These are phyloP conservation scores for Thamnophis sirtalis DNA, from an alignment of 2,113 vertebrate species.

Conservation along the genomic window DNA sequence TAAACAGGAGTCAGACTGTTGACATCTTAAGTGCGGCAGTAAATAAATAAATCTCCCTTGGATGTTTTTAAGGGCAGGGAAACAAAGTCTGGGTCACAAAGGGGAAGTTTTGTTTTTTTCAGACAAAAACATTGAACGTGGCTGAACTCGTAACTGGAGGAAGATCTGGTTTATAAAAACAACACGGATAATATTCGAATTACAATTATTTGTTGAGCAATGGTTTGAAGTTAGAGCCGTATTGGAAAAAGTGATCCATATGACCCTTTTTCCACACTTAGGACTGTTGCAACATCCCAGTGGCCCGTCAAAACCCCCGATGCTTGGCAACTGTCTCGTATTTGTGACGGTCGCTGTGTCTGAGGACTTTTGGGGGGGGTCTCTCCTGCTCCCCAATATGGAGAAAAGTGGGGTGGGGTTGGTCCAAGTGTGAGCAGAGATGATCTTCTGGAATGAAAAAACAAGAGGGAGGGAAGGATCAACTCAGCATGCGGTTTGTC, in stretches of 20 bases:
- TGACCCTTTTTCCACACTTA: neutral
- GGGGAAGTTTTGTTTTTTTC: neutral
- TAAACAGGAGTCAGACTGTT: neutral
- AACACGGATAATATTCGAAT: neutral
- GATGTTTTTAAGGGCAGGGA: neutral
- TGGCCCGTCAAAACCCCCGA: neutral
- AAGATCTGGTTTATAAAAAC: neutral
- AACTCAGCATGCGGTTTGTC: neutral
- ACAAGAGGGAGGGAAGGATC: neutral
- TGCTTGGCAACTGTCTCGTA: no score
- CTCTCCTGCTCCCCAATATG: neutral
- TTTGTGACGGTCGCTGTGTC: no score
- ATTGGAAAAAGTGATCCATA: neutral
- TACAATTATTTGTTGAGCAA: neutral
- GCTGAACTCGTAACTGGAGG: neutral
- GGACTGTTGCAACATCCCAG: neutral
- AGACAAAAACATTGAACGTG: neutral
- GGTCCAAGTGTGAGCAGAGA: neutral
- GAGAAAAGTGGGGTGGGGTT: neutral
- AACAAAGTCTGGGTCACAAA: neutral
- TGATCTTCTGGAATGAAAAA: neutral
- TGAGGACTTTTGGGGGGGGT: rapidly evolving
- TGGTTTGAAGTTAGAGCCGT: rapidly evolving
- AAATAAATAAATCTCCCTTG: neutral
- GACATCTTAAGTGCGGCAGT: neutral